A percentile compares a stretch with the other conserved stretches of the same genome.
Conservation (phyloP, 2,888 invertebrate species). For the Lysandra coridon region DNA sequence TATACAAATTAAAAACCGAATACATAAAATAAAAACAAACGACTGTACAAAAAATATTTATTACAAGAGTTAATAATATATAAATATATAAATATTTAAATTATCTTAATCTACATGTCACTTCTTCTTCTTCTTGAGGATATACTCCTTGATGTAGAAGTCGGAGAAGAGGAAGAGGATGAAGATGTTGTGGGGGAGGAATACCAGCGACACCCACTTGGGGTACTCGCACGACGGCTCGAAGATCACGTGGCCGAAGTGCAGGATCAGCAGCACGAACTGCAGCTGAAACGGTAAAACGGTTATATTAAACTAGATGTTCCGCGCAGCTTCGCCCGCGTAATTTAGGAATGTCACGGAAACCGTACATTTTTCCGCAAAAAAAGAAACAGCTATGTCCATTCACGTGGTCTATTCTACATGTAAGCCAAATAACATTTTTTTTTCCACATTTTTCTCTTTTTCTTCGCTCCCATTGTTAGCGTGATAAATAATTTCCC, state of each 20-base stretch:
- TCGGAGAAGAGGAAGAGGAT: constrained; percentile 84
- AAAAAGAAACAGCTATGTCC: too few relatives aligned
- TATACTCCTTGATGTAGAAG: constrained; percentile 85
- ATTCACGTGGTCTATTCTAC: too few relatives aligned
- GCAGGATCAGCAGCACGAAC: constrained; percentile 82
- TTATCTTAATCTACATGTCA: constrained; percentile 42
- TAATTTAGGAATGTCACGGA: too few relatives aligned
- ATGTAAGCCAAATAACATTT: too few relatives aligned
- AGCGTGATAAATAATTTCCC: too few relatives aligned
- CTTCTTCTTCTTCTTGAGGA: constrained; percentile 69
- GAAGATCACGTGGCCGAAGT: constrained; percentile 79
- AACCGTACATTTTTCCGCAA: too few relatives aligned
- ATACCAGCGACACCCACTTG: constrained; percentile 76
- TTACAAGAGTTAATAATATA: not conserved
- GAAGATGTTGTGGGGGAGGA: constrained; percentile 84
- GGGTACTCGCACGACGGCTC: constrained; percentile 83
- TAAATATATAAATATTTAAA: constrained; percentile 17
- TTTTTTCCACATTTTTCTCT: too few relatives aligned
- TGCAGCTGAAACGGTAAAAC: constrained; percentile 70
- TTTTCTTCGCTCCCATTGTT: too few relatives aligned
- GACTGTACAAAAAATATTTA: not conserved
- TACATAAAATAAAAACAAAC: not conserved
- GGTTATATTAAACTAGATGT: too few relatives aligned
- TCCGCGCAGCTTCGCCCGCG: too few relatives aligned
- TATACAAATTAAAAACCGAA: too few relatives aligned